phyloP scores from a whole-genome alignment of 2,888 invertebrate genomes.

The Melipona bicolor region DNA sequence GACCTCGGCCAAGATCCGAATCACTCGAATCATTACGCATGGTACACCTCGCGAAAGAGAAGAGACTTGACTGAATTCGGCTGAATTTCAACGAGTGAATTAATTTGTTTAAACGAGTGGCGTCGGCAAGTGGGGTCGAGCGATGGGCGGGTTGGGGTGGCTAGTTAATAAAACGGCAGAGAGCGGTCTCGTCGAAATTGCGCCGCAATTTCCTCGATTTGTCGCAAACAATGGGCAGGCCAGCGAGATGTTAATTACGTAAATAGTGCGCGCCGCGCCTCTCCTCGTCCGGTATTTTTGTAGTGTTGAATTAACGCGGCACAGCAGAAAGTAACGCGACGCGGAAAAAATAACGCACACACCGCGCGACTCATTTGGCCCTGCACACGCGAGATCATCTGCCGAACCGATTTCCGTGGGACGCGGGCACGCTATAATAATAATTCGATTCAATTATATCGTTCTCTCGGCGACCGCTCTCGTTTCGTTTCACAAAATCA shows the following conservation, averaged over 20 bases:
- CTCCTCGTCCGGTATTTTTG: slow-evolving; percentile 38
- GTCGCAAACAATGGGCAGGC: slow-evolving; percentile 43
- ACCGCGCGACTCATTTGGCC: slow-evolving; percentile 25
- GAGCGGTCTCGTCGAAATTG: slow-evolving; percentile 35
- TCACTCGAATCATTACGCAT: background rate
- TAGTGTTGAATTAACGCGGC: slow-evolving; percentile 34
- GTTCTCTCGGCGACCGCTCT: slow-evolving; percentile 8
- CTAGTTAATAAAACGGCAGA: slow-evolving; percentile 47
- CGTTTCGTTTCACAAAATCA: slow-evolving; percentile 46
- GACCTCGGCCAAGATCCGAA: background rate
- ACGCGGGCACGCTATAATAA: slow-evolving; percentile 29
- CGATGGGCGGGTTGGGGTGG: background rate
- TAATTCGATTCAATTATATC: slow-evolving; percentile 57
- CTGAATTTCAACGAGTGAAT: slow-evolving; percentile 6
- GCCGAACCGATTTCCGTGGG: background rate
- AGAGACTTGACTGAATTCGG: background rate
- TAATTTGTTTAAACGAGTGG: slow-evolving; percentile 38
- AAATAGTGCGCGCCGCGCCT: slow-evolving; percentile 25
- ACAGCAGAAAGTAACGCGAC: slow-evolving; percentile 16
- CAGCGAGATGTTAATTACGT: slow-evolving; percentile 45
- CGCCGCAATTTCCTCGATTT: slow-evolving; percentile 52
- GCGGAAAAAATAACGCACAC: slow-evolving; percentile 19
- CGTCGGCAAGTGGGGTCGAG: background rate
- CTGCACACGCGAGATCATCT: background rate
- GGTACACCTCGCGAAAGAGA: background rate